A percentile compares a stretch with the other conserved stretches of the same genome.
Evolutionary conservation across 2,797 vertebrate species (phyloP).

Genomic region (Pseudocheirus occidentalis): DNA sequence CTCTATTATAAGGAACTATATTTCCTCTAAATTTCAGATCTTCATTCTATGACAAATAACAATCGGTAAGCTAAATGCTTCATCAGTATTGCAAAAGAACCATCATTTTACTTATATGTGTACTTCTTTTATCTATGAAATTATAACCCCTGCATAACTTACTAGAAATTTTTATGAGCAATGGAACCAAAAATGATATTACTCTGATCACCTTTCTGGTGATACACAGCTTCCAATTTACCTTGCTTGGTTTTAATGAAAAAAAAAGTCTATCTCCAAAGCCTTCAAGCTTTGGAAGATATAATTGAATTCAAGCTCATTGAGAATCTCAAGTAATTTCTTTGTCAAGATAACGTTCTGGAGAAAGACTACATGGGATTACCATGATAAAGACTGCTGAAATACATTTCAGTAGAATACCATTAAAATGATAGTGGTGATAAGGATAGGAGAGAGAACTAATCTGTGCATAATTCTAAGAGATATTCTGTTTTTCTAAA

Average conservation of each 20-base stretch:
- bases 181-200: too few relatives aligned
- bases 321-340: too few relatives aligned
- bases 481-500: background rate
- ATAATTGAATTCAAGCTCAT: too few relatives aligned
- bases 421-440: background rate
- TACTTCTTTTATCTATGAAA: background rate
- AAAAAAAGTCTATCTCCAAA: too few relatives aligned
- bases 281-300: too few relatives aligned
- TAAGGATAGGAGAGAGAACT: background rate
- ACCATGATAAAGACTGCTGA: background rate
- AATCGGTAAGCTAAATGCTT: background rate
- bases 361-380: background rate
- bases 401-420: background rate
- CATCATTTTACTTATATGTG: background rate
- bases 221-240: too few relatives aligned
- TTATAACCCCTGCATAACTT: background rate
- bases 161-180: background rate
- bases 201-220: too few relatives aligned
- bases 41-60: background rate
- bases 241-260: too few relatives aligned
- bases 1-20: background rate
- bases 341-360: too few relatives aligned
- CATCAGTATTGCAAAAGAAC: background rate
- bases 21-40: background rate
- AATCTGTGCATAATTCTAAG: background rate